These are phyloP conservation scores for Zosterops borbonicus DNA, from an alignment of 2,113 vertebrate genomes.

Conservation along the genomic window DNA sequence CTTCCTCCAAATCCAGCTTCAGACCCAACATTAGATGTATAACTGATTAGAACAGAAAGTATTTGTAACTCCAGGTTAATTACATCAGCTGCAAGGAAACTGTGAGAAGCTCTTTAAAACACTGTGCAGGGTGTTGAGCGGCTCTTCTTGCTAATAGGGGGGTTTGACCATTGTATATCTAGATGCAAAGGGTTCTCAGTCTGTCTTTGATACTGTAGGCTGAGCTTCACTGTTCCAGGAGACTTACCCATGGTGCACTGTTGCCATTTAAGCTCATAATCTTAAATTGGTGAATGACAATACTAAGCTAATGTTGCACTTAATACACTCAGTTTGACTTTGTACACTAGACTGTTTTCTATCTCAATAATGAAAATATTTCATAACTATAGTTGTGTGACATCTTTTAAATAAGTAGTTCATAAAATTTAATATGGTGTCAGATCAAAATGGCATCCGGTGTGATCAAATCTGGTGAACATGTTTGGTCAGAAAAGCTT, in stretches of 20 bases:
- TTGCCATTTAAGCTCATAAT: not conserved
- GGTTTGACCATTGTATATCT: not conserved
- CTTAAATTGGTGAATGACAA: not conserved
- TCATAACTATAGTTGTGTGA: rapidly evolving
- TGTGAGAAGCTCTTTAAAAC: not conserved
- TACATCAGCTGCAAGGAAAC: not conserved
- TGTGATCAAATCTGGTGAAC: not conserved
- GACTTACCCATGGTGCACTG: not conserved
- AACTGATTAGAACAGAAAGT: not conserved
- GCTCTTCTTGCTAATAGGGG: not conserved
- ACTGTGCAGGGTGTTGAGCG: not conserved
- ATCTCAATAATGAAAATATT: not conserved
- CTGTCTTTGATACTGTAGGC: not conserved
- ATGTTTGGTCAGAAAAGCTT: not conserved
- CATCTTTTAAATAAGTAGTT: not conserved
- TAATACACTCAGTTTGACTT: not conserved
- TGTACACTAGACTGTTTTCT: not conserved
- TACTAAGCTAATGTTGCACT: not conserved
- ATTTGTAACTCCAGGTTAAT: not conserved
- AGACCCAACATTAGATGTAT: not conserved
- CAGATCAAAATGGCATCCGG: not conserved
- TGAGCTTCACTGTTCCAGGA: not conserved
- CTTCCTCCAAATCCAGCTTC: not conserved
- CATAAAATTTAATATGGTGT: not conserved
- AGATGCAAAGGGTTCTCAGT: not conserved